Base-by-base conservation (phyloP, 2,113 vertebrate species). In the Piliocolobus tephrosceles region DNA sequence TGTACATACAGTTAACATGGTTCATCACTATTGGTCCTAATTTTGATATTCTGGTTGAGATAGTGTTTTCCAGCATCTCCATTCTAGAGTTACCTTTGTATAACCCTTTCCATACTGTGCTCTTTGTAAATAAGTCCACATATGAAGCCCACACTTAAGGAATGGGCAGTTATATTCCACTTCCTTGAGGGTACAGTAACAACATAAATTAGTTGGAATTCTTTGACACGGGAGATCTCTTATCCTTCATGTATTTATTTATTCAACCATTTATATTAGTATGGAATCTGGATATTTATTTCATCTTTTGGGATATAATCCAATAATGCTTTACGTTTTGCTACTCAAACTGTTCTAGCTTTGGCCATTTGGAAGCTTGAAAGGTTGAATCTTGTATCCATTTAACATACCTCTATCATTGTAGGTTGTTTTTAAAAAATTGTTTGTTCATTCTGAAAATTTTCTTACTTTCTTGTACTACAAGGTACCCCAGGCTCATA, bases 231-330 rank as follows among this genome's bases (percentile, higher is more conserved):
- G 16, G 40, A 78, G 43, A 52, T 38, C 52, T 97, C 70, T 61
- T 72, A 47, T 88, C 20, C 12, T 35, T 32, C 64, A 22, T 40
- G 16, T 17, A 30, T 87, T 40, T 92, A 64, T 80, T 88, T 78
- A 95, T 76, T 68, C 0, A 55, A 10, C 12, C 22, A 75, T 86
- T 93, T 32, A 47, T 45, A 78, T 87, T 8, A 47, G 30, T 38
- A 30, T 89, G 22, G 6, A 52, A 70, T 87, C 25, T 55, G 75
- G 79, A 61, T 86, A 45, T 85, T 68, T 84, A 66, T 92, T 79
- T 89, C 80, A 92, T 18, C 57, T 2, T 45, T 80, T 22, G 32
- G 58, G 40, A 30, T 73, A 10, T 80, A 84, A 58, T 73, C 35
- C 57, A 85, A 50, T 80, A 66, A 47, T 47, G 16, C 38, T 83